Evolutionary conservation across 2,888 invertebrate species (phyloP).

Genomic region (Euclidia mi): DNA sequence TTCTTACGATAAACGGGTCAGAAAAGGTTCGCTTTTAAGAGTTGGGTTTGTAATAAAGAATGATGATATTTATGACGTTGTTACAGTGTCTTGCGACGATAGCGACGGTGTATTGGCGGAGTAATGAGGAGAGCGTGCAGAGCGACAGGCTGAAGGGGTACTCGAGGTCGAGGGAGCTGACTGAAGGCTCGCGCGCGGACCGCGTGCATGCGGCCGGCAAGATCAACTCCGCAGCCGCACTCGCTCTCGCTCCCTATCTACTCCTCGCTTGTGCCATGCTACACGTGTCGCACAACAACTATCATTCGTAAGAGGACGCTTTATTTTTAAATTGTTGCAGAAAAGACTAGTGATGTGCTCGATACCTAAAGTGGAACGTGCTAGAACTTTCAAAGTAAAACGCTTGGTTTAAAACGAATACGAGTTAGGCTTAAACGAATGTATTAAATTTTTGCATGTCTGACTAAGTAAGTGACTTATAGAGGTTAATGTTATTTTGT

Average conservation of each 20-base stretch:
- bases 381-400: slow-evolving; percentile 51
- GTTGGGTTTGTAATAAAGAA: slow-evolving; percentile 15
- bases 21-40: slow-evolving; percentile 11
- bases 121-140: slow-evolving; percentile 96
- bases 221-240: slow-evolving; percentile 63
- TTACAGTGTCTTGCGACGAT: slow-evolving; percentile 95
- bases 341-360: slow-evolving; percentile 39
- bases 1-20: slow-evolving; percentile 10
- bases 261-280: slow-evolving; percentile 56
- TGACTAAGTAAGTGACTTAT: slow-evolving; percentile 28
- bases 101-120: slow-evolving; percentile 96
- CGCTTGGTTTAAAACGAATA: slow-evolving; percentile 38
- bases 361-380: slow-evolving; percentile 42
- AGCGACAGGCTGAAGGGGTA: slow-evolving; percentile 94
- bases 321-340: slow-evolving; percentile 19
- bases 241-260: slow-evolving; percentile 49
- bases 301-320: slow-evolving; percentile 43
- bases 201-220: slow-evolving; percentile 92
- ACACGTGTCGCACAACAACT: slow-evolving; percentile 49
- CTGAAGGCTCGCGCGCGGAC: slow-evolving; percentile 93
- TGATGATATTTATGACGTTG: slow-evolving; percentile 26
- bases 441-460: slow-evolving; percentile 42
- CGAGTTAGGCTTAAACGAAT: slow-evolving; percentile 40
- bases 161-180: slow-evolving; percentile 94
- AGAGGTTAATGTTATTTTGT: slow-evolving; percentile 35